These are phyloP conservation scores for Pachydiplax longipennis DNA, from an alignment of 2,888 invertebrate species.

Conservation along the genomic window DNA sequence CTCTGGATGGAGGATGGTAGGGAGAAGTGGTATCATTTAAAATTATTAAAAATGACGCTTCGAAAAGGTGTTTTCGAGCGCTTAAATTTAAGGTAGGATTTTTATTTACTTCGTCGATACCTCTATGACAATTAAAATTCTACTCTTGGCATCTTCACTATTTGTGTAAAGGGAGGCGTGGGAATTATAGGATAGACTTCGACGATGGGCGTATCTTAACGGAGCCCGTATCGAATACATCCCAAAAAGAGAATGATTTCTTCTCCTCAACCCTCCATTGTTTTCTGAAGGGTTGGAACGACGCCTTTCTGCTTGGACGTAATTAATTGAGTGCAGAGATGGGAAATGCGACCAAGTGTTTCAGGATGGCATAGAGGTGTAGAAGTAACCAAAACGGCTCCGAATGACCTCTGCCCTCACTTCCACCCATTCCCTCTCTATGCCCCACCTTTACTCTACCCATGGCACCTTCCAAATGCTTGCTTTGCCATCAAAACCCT, in stretches of 20 bases:
- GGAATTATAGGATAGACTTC: not conserved
- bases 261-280: not conserved
- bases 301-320: not conserved
- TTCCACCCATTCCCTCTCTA: not conserved
- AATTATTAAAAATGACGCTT: no score
- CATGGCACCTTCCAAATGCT: not conserved
- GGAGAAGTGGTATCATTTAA: no score
- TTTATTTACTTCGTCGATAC: no score
- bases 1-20: no score
- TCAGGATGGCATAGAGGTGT: not conserved
- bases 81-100: no score
- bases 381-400: not conserved
- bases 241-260: not conserved
- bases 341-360: not conserved
- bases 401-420: not conserved
- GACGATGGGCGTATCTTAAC: not conserved
- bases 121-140: no score
- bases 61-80: no score
- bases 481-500: not conserved
- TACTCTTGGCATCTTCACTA: no score
- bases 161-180: not conserved
- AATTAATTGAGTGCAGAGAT: not conserved
- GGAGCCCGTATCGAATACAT: not conserved
- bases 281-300: not conserved
- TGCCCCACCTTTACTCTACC: not conserved